Conservation (phyloP, 2,113 vertebrate species). For the Genyomyrus donnyi region DNA sequence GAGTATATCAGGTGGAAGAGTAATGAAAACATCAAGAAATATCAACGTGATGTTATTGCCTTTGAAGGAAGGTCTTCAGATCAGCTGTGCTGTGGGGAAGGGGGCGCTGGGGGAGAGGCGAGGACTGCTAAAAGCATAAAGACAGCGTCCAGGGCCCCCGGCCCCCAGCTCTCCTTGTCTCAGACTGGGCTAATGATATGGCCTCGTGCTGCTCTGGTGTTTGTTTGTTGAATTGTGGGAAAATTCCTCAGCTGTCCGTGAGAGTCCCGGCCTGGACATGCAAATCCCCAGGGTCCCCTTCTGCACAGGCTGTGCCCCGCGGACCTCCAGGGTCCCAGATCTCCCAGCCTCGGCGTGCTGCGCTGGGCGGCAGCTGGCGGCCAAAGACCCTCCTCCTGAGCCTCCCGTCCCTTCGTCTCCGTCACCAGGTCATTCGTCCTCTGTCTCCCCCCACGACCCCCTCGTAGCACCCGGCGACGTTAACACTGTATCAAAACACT, state of each 20-base stretch:
- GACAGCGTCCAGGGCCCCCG: constrained; percentile 21
- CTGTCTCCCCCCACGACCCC: neutral
- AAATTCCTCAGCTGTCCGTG: constrained; percentile 58
- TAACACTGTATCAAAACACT: constrained; percentile 26
- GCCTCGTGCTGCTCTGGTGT: constrained; percentile 47
- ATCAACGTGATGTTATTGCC: neutral
- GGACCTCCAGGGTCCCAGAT: constrained; percentile 26
- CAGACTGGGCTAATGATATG: constrained; percentile 39
- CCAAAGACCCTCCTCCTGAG: neutral
- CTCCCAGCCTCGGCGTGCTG: constrained; percentile 35
- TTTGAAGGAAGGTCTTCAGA: constrained; percentile 16
- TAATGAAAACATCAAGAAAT: neutral
- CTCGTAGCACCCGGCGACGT: neutral
- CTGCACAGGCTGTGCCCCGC: constrained; percentile 31
- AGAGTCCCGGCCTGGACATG: constrained; percentile 52
- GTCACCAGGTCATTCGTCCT: neutral
- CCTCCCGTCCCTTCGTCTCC: neutral
- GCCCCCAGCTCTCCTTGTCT: constrained; percentile 27
- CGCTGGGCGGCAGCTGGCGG: neutral
- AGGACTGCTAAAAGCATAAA: constrained; percentile 28
- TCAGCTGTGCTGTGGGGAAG: neutral
- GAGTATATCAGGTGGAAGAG: neutral
- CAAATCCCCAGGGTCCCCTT: constrained; percentile 51
- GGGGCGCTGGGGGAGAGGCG: constrained; percentile 10
- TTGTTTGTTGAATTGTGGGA: constrained; percentile 67